Evolutionary conservation across 2,113 vertebrate genomes (phyloP), one percentile per base, ranked within the genome.

Genomic region (Cebidichthys violaceus): DNA sequence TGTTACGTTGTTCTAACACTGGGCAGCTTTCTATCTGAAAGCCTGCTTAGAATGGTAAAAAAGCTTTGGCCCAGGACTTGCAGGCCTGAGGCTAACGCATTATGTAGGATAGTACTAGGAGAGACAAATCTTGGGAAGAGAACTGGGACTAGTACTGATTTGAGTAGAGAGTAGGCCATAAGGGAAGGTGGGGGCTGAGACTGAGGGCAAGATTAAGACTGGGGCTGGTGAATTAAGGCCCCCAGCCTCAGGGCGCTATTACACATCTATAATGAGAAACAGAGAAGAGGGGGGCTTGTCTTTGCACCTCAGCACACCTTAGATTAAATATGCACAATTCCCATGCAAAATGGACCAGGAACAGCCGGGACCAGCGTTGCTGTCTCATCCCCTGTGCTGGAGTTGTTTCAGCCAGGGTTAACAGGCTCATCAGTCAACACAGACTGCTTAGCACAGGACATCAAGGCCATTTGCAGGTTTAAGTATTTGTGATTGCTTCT

Each of bases 321-420:
- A 94, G 92, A 95, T 94, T 94, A 94, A 94, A 92, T 93, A 94
- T 94, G 93, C 93, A 94, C 92, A 95, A 93, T 93, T 93, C 91
- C 89, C 84, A 94, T 94, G 92, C 90, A 93, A 94, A 94, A 91
- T 73, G 86, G 83, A 81, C 85, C 72, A 81, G 84, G 75, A 87
- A 86, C 80, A 84, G 86, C 79, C 80, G 13, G 88, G 88, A 87
- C 91, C 89, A 24, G 82, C 86, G 72, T 59, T 76, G 88, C 80
- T 84, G 84, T 93, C 93, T 94, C 94, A 93, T 95, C 89, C 93
- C 90, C 80, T 77, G 86, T 83, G 86, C 89, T 89, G 88, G 84
- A 91, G 89, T 89, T 93, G 92, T 93, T 94, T 95, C 95, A 94
- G 82, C 90, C 91, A 90, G 92, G 93, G 92, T 95, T 94, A 95